Percentiles rank a stretch among this genome's conserved stretches.
These are phyloP conservation scores for Diplodus sargus DNA, from an alignment of 2,797 vertebrate species.

Conservation along the genomic window DNA sequence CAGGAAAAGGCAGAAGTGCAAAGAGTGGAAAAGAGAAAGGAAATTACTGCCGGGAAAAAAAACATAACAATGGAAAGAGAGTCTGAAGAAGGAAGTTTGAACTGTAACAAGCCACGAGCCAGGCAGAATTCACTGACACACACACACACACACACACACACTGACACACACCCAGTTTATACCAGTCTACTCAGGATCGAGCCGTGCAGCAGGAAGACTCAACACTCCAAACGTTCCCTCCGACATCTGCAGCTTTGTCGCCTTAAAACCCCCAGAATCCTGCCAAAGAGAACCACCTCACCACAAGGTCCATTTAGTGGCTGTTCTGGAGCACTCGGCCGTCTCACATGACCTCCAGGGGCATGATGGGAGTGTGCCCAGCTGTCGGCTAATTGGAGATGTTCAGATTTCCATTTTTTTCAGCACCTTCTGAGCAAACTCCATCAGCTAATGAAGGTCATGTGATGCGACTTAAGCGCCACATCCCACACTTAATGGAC, in stretches of 20 bases:
- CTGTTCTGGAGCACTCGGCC: background rate
- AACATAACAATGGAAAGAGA: constrained; percentile 74
- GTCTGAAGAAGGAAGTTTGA: constrained; percentile 65
- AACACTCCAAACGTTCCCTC: constrained; percentile 34
- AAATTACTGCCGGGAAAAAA: constrained; percentile 64
- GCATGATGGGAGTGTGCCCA: background rate
- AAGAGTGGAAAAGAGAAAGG: constrained; percentile 71
- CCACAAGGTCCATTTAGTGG: background rate
- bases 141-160: constrained; percentile 14
- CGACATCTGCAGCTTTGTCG: constrained; percentile 37
- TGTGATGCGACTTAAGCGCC: background rate
- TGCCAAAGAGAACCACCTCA: constrained; percentile 4
- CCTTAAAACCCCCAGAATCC: constrained; percentile 3
- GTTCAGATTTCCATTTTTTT: background rate
- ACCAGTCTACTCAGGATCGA: constrained; percentile 22
- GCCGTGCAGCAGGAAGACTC: constrained; percentile 26
- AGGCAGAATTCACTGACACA: constrained; percentile 30
- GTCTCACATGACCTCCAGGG: background rate
- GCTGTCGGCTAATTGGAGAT: background rate
- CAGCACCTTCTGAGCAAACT: background rate
- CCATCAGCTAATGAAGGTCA: background rate
- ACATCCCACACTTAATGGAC: background rate
- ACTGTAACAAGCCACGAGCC: constrained; percentile 61
- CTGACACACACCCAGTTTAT: constrained; percentile 25
- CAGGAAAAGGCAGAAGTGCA: constrained; percentile 67